Percentiles rank a stretch among this genome's conserved stretches.
Evolutionary conservation across 2,888 invertebrate species (phyloP).

Genomic region (Tinea trinotella): DNA sequence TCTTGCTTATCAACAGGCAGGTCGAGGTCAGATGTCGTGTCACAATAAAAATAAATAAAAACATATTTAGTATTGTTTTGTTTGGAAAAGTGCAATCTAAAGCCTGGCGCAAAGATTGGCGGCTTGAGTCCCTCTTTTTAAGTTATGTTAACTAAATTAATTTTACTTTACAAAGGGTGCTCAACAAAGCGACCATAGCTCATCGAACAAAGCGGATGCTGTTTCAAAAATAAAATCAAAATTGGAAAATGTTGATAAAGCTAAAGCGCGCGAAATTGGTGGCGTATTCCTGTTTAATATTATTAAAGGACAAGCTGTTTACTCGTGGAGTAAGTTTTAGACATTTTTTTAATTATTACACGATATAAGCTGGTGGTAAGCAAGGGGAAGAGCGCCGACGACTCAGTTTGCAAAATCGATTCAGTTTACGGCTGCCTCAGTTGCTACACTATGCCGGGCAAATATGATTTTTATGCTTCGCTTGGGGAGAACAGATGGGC

Average conservation of each 20-base stretch:
- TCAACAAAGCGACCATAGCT: constrained; percentile 42
- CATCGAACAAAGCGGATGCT: constrained; percentile 39
- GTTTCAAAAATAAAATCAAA: constrained; percentile 47
- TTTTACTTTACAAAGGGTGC: constrained; percentile 43
- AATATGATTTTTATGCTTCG: too few species aligned
- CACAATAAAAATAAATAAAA: too few species aligned
- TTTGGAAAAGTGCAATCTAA: constrained; percentile 17
- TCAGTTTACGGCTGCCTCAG: too few species aligned
- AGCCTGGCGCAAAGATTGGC: too few species aligned
- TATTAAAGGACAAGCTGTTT: constrained; percentile 53
- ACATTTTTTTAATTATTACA: not conserved
- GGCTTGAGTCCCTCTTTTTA: too few species aligned
- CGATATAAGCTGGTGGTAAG: not conserved
- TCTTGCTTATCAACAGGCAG: too few species aligned
- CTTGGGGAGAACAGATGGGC: too few species aligned
- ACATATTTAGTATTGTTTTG: constrained; percentile 6
- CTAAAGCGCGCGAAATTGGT: constrained; percentile 48
- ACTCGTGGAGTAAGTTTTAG: constrained; percentile 59
- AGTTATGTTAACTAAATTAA: not conserved
- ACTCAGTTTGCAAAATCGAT: not conserved
- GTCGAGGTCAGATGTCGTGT: too few species aligned
- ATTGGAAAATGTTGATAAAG: constrained; percentile 43
- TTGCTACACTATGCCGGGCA: too few species aligned
- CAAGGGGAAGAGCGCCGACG: not conserved
- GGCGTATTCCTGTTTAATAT: constrained; percentile 64